Conservation (phyloP, 1,140 invertebrate species). For the Bathynomus jamesi region DNA sequence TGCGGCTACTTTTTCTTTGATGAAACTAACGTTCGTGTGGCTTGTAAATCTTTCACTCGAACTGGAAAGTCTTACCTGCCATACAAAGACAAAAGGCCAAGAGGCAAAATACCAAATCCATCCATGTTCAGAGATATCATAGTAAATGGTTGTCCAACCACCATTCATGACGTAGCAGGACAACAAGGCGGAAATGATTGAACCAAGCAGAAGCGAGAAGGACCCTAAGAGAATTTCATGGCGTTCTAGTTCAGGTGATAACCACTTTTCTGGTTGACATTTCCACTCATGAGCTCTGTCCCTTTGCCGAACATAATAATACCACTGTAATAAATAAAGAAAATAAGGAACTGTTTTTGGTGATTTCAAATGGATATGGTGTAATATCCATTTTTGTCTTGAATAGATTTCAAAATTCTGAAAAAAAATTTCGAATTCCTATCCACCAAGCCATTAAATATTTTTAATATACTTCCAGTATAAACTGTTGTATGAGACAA, state of each 20-base stretch:
- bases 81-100: slow-evolving; percentile 56
- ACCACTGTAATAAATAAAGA: slow-evolving; percentile 51
- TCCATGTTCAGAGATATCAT: slow-evolving; percentile 54
- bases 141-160: slow-evolving; percentile 58
- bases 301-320: slow-evolving; percentile 55
- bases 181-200: slow-evolving; percentile 48
- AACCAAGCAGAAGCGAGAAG: slow-evolving; percentile 50
- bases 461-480: too few species aligned
- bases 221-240: slow-evolving; percentile 60
- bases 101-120: slow-evolving; percentile 58
- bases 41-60: too few species aligned
- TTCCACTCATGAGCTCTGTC: slow-evolving; percentile 60
- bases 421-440: too few species aligned
- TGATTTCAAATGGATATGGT: too few species aligned
- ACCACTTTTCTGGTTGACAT: slow-evolving; percentile 61
- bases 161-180: slow-evolving; percentile 60
- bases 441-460: too few species aligned
- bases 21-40: too few species aligned
- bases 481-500: too few species aligned
- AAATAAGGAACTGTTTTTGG: too few species aligned
- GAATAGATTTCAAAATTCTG: too few species aligned
- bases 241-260: slow-evolving; percentile 55
- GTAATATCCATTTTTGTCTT: too few species aligned
- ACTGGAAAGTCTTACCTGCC: slow-evolving; percentile 49
- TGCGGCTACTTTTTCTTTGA: too few species aligned